A percentile compares a stretch with the other conserved stretches of the same genome.
Conservation (phyloP, 1,140 invertebrate genomes). For the Drosophila lacertosa region DNA sequence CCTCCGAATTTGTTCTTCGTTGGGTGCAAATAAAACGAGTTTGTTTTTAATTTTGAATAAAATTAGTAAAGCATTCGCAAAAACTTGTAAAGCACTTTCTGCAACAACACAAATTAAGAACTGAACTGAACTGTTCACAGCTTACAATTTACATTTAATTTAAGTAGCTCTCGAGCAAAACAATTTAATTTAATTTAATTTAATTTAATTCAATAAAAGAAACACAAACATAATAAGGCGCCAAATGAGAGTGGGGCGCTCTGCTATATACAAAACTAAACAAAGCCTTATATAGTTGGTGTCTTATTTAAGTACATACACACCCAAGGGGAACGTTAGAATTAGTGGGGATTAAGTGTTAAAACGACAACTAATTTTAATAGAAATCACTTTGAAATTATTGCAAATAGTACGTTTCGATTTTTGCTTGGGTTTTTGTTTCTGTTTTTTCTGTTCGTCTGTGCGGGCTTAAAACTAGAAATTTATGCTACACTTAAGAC, state of each 20-base stretch:
- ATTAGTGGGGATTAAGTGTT: constrained; percentile 43
- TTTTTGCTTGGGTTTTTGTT: constrained; percentile 43
- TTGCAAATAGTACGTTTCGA: constrained; percentile 69
- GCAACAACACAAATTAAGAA: constrained; percentile 68
- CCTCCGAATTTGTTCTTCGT: constrained; percentile 73
- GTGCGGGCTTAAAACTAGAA: constrained; percentile 66
- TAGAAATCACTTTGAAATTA: constrained; percentile 83
- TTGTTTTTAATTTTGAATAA: constrained; percentile 45
- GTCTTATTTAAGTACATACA: constrained; percentile 81
- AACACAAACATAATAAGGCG: constrained; percentile 72
- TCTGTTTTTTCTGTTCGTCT: constrained; percentile 45
- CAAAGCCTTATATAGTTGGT: constrained; percentile 75
- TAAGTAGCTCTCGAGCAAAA: constrained; percentile 21
- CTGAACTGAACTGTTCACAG: constrained; percentile 36
- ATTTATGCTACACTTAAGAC: constrained; percentile 77
- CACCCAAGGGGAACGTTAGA: constrained; percentile 31
- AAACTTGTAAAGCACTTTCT: constrained; percentile 64
- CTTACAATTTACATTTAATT: constrained; percentile 8
- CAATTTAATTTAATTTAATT: constrained; percentile 18
- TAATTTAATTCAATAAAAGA: constrained; percentile 42
- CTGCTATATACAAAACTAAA: constrained; percentile 79
- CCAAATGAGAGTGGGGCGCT: constrained; percentile 36
- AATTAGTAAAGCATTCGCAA: constrained; percentile 72
- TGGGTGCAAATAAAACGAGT: constrained; percentile 48
- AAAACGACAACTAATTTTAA: constrained; percentile 73